phyloP scores from a whole-genome alignment of 2,888 invertebrate genomes.

The Pycnomerus fuliginosus region DNA sequence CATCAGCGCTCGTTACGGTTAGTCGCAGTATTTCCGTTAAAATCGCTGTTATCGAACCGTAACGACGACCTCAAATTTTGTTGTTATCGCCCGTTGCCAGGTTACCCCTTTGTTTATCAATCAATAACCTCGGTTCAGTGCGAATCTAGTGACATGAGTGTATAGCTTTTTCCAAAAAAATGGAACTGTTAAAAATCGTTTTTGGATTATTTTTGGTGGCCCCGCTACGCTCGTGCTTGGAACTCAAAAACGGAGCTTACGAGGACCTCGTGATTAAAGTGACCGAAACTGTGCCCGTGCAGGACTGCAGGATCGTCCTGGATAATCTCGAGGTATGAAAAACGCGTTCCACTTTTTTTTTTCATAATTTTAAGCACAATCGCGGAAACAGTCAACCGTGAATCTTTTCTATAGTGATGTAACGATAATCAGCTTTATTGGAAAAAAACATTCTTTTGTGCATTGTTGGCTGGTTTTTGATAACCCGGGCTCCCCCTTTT shows the following conservation, averaged over 20 bases:
- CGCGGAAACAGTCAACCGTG: no score
- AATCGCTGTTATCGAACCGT: slow-evolving; percentile 14
- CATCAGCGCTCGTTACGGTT: not conserved
- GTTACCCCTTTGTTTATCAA: slow-evolving; percentile 7
- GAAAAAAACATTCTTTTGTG: no score
- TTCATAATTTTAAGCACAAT: no score
- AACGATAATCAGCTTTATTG: no score
- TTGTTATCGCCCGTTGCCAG: slow-evolving; percentile 13
- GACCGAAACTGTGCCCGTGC: slow-evolving; percentile 51
- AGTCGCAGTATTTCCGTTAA: slow-evolving; percentile 8
- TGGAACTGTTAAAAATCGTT: not conserved
- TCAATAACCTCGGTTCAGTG: slow-evolving; percentile 15
- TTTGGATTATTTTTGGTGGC: not conserved
- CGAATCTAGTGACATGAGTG: slow-evolving; percentile 11
- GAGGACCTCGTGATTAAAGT: slow-evolving; percentile 54
- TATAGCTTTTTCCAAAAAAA: slow-evolving; percentile 4
- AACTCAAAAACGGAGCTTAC: slow-evolving; percentile 52
- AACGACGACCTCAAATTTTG: slow-evolving; percentile 13
- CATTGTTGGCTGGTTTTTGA: no score
- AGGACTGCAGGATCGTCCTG: slow-evolving; percentile 52
- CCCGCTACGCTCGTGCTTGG: slow-evolving; percentile 32
- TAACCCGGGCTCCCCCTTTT: no score
- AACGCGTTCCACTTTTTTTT: not conserved
- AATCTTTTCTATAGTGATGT: no score
- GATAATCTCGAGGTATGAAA: slow-evolving; percentile 54